Percentiles rank a stretch among this genome's conserved stretches.
phyloP scores from a whole-genome alignment of 2,797 vertebrate genomes.

The Anabacerthia variegaticeps region DNA sequence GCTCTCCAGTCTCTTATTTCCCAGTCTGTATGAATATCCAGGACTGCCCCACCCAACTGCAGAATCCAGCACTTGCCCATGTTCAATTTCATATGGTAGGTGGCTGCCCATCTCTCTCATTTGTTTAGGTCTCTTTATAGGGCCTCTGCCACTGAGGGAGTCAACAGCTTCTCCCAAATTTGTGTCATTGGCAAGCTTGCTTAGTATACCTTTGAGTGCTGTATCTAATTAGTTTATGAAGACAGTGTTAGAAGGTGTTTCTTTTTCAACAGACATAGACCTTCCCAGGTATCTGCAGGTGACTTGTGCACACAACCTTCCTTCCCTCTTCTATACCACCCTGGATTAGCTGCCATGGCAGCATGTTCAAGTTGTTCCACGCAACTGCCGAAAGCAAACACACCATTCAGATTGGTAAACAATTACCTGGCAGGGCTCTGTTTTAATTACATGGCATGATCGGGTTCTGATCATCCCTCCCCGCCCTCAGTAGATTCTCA shows the following conservation, averaged over 20 bases:
- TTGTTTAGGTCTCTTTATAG: neutral
- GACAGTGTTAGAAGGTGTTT: neutral
- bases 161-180: neutral
- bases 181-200: neutral
- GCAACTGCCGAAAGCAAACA: slow-evolving; percentile 19
- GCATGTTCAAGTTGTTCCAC: neutral
- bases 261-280: neutral
- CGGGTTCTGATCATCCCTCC: neutral
- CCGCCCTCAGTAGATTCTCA: neutral
- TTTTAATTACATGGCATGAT: neutral
- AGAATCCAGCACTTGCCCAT: neutral
- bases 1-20: neutral
- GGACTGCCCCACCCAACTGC: neutral
- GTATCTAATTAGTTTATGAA: neutral
- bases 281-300: neutral
- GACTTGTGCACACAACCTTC: neutral
- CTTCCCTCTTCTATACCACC: neutral
- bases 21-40: neutral
- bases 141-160: neutral
- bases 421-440: neutral
- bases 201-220: neutral
- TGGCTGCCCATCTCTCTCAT: neutral
- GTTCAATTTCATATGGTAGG: neutral
- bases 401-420: slow-evolving; percentile 6
- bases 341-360: slow-evolving; percentile 53